Percentiles rank a stretch among this genome's conserved stretches.
Conservation (phyloP, 2,888 invertebrate genomes). For the Habroteleia sp. region DNA sequence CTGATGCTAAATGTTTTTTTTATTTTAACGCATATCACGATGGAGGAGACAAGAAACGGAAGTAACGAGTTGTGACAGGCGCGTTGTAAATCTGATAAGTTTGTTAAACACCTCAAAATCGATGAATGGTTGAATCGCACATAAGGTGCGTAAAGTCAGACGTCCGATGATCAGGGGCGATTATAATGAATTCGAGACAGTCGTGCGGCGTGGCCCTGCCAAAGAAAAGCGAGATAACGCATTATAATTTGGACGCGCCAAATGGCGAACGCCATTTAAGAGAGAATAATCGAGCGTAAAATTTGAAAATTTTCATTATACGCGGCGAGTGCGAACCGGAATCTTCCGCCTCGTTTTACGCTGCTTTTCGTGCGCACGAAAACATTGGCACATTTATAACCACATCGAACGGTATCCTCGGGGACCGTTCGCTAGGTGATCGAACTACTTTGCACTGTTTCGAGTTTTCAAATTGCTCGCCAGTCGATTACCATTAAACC, state of each 20-base stretch:
- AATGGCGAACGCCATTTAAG: conserved; percentile 71
- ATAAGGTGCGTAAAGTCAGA: conserved; percentile 60
- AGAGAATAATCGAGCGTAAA: conserved; percentile 80
- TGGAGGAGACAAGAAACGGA: too few relatives aligned
- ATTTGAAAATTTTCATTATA: conserved; percentile 79
- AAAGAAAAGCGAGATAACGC: conserved; percentile 65
- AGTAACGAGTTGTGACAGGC: conserved; percentile 26
- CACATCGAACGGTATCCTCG: conserved; percentile 49
- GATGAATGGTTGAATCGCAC: conserved; percentile 49
- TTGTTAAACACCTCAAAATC: conserved; percentile 35
- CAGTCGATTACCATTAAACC: conserved; percentile 42
- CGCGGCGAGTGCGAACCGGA: conserved; percentile 59
- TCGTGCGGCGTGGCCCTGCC: conserved; percentile 55
- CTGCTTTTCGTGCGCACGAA: conserved; percentile 59
- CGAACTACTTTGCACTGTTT: conserved; percentile 52
- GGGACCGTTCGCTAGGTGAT: conserved; percentile 54
- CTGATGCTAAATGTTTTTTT: too few relatives aligned
- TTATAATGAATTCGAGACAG: conserved; percentile 72
- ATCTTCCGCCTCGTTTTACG: conserved; percentile 70
- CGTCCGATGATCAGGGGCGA: conserved; percentile 60
- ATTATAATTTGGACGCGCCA: conserved; percentile 78
- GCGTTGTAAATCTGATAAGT: conserved; percentile 38
- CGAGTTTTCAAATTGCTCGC: conserved; percentile 40
- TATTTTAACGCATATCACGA: background rate
- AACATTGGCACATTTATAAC: conserved; percentile 58